phyloP scores from a whole-genome alignment of 2,797 vertebrate species.

The Brachyalestes nurse region DNA sequence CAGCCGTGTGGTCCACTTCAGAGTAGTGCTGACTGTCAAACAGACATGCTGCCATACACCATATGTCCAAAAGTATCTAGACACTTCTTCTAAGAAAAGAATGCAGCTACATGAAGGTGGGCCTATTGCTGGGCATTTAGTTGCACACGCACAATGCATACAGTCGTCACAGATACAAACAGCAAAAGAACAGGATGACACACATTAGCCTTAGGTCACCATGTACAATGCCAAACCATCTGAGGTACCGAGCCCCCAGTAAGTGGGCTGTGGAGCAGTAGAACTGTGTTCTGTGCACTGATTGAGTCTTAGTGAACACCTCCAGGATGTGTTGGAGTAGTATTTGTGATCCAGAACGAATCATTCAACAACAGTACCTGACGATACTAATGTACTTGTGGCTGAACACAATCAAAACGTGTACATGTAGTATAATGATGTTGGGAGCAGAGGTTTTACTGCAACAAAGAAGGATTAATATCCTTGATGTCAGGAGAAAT shows the following conservation, averaged over 20 bases:
- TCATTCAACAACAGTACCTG: background rate
- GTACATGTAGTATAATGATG: no score
- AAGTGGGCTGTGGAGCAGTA: background rate
- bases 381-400: background rate
- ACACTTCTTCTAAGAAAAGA: background rate
- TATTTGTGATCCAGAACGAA: background rate
- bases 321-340: background rate
- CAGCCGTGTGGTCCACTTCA: constrained; percentile 31
- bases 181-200: background rate
- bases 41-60: constrained; percentile 52
- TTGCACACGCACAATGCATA: background rate
- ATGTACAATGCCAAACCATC: background rate
- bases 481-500: background rate
- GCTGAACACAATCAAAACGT: background rate
- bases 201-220: background rate
- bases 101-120: background rate
- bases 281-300: no score
- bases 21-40: constrained; percentile 43
- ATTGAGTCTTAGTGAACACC: background rate
- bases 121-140: no score
- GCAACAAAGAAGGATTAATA: background rate
- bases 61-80: background rate
- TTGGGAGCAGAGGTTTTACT: no score
- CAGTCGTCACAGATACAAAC: background rate
- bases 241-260: background rate